Evolutionary conservation across 2,888 invertebrate genomes (phyloP), one percentile per base, ranked within the genome.

Genomic region (Eristalis tenax): DNA sequence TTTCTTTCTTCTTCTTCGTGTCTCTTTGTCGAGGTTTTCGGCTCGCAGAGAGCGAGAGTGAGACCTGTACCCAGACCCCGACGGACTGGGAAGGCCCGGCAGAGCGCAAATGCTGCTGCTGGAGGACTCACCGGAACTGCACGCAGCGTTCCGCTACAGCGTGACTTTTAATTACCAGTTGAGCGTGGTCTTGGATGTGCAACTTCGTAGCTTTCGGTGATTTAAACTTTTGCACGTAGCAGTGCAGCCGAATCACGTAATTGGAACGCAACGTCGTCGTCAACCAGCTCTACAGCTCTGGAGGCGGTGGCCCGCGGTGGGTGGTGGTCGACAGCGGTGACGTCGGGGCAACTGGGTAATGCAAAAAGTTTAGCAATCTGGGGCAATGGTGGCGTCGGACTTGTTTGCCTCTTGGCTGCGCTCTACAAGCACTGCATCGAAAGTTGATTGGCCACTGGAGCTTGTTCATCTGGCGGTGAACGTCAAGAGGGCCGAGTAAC

Each of bases 11-110:
- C 35, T 65, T n/a, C n/a, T 23, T 13, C 15, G 22, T 43, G 66
- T 28, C 23, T 65, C 57, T 65, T 77, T 81, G 64, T 68, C 85
- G 59, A 78, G 66, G 57, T 74, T 74, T 85, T 70, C 57, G 75
- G 18, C 66, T 83, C 63, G 61, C 83, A 57, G 86, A 86, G 78
- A 71, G 78, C 57, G 71, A 86, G 78, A 82, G 81, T 79, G 69
- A 68, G 75, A 61, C 69, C 75, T 65, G 65, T 70, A 70, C 59
- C 50, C 18, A 50, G 50, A 18, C 50, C 50, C 1, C 50, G n/a
- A 50, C 4, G 15, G 43, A n/a, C 43, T 43, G 15, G 15, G 15
- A 15, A 43, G 5, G 32, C 32, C 32, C 32, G 32, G n/a, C n/a
- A n/a, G n/a, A n/a, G n/a, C n/a, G n/a, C n/a, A n/a, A n/a, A n/a